These are phyloP conservation scores for Beris chalybata DNA, from an alignment of 2,888 invertebrate species.

Conservation along the genomic window DNA sequence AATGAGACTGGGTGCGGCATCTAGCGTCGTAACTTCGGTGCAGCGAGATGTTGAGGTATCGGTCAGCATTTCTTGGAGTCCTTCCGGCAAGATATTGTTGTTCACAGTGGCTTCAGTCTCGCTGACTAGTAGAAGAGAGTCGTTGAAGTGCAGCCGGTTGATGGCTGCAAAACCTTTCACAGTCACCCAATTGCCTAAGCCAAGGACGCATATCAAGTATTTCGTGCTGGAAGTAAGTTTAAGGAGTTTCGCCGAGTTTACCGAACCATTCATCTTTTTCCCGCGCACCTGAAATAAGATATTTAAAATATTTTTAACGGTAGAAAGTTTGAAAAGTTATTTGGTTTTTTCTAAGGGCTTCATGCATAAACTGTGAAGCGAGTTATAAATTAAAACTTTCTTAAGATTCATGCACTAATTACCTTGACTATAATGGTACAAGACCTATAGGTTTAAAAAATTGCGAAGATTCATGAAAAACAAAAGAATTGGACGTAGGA, in stretches of 20 bases:
- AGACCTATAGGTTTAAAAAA: too few relatives aligned
- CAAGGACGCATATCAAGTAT: slow-evolving; percentile 85
- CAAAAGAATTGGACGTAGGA: too few relatives aligned
- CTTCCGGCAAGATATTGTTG: slow-evolving; percentile 65
- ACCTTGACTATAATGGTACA: too few relatives aligned
- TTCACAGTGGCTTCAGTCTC: slow-evolving; percentile 46
- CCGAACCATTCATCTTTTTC: slow-evolving; percentile 71
- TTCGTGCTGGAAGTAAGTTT: slow-evolving; percentile 77
- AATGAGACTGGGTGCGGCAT: slow-evolving; percentile 66
- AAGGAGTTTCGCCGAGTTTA: slow-evolving; percentile 73
- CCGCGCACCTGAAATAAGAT: slow-evolving; percentile 67
- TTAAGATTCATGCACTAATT: too few relatives aligned
- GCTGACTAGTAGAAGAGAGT: slow-evolving; percentile 39
- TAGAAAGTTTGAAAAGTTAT: slow-evolving; percentile 18
- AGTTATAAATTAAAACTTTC: too few relatives aligned
- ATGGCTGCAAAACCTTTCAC: slow-evolving; percentile 51
- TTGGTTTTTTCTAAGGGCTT: background rate
- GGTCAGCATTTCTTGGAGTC: slow-evolving; percentile 61
- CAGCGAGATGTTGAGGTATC: slow-evolving; percentile 77
- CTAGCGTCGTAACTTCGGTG: slow-evolving; percentile 74
- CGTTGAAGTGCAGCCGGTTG: slow-evolving; percentile 52
- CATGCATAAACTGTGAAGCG: too few relatives aligned
- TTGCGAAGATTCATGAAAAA: too few relatives aligned
- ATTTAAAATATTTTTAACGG: background rate
- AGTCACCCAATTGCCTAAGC: slow-evolving; percentile 75